Evolutionary conservation across 1,140 invertebrate genomes (phyloP), one percentile per base, ranked within the genome.

Genomic region (Caenorhabditis briggsae): DNA sequence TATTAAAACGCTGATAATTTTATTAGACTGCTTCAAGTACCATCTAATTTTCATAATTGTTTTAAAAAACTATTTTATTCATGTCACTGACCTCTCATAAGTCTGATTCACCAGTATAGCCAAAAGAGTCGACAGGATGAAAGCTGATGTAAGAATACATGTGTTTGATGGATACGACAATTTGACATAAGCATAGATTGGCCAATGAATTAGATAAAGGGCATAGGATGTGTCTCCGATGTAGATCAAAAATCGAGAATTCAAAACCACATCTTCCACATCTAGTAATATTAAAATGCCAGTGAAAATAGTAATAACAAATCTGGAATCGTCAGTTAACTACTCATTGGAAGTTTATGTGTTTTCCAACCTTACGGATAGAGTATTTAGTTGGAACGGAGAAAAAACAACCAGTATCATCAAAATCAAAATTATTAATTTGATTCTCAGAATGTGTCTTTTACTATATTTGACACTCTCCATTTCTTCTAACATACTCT

Each of bases 221-320:
- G 83, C 14, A 58, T 84, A 84, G 0, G 83, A 84, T 50, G 65
- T 53, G 41, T 84, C 83, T 50, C 83, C 83, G 50, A 84, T 84
- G 18, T 84, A 50, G 11, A 46, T 65, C 11, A 43, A 41, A 14
- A 65, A 11, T 43, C 12, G 25, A 14, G 41, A 43, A 65, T 9
- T 65, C 2, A 65, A n/a, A 43, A 43, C 41, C 0, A n/a, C 2
- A 18, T 65, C 64, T 16, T 65, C 64, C 41, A 46, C 20, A 9
- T 33, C 41, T 6, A 65, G 11, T 18, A 65, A 2, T 41, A 65
- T 65, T 2, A 65, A 43, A 43, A 43, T 6, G 2, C 64, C 64
- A 43, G 64, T 65, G 41, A 65, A 65, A 65, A 23, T 16, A 18
- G 64, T 65, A 14, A 65, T 43, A 0, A 65, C 0, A 1, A 41